Conservation (phyloP, 1,140 invertebrate genomes). For the Thaumatotibia leucotreta region DNA sequence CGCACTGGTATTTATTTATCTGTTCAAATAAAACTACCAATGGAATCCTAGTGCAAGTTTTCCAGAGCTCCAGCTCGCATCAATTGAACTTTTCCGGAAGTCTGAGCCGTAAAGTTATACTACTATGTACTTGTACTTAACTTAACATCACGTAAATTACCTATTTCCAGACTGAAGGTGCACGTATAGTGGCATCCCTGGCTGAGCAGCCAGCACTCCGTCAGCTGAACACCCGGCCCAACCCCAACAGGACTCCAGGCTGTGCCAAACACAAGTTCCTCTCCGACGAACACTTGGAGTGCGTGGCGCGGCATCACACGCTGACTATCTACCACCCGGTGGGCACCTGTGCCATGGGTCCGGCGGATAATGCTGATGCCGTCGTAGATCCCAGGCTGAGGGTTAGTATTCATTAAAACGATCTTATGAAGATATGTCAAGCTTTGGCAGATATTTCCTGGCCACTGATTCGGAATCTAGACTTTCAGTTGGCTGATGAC, state of each 20-base stretch:
- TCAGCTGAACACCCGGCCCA: slow-evolving; percentile 79
- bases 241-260: slow-evolving; percentile 79
- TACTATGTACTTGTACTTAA: too few relatives aligned
- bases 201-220: slow-evolving; percentile 80
- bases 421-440: neutral
- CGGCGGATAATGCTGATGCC: slow-evolving; percentile 62
- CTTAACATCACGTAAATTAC: too few relatives aligned
- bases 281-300: slow-evolving; percentile 79
- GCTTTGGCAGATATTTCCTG: too few relatives aligned
- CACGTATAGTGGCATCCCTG: slow-evolving; percentile 81
- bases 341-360: slow-evolving; percentile 81
- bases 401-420: slow-evolving; percentile 29
- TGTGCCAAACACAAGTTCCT: slow-evolving; percentile 76
- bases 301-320: slow-evolving; percentile 67
- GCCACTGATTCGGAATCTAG: too few relatives aligned
- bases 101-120: too few relatives aligned
- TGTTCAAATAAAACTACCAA: too few relatives aligned
- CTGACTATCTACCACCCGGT: slow-evolving; percentile 74
- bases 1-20: too few relatives aligned
- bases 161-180: slow-evolving; percentile 81
- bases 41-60: too few relatives aligned
- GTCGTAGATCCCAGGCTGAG: slow-evolving; percentile 74
- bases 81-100: too few relatives aligned
- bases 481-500: too few relatives aligned
- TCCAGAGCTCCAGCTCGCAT: too few relatives aligned